Conservation (phyloP, 35 echinoderm and acorn worm species). For the Eucidaris tribuloides region DNA sequence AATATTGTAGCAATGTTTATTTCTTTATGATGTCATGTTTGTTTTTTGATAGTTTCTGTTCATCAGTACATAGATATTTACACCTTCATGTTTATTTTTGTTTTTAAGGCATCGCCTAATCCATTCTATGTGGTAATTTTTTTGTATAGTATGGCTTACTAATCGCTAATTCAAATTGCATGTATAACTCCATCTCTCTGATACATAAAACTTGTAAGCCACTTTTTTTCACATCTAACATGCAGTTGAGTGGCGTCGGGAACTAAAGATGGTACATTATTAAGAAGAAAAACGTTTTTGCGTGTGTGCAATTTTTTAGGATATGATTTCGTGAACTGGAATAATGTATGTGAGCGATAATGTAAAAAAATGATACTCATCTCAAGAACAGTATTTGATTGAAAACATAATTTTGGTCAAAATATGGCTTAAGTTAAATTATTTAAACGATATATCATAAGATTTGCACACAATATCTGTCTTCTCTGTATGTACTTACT, state of each 20-base stretch:
- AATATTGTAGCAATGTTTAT: background rate
- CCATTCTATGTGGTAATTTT: background rate
- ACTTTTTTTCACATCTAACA: background rate
- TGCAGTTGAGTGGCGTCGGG: background rate
- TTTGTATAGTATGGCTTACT: slow-evolving; percentile 12
- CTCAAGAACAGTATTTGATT: background rate
- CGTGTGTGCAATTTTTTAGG: slow-evolving; percentile 32
- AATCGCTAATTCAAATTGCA: background rate
- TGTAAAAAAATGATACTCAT: background rate
- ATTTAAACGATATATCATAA: too few species aligned
- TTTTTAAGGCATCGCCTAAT: slow-evolving; percentile 7
- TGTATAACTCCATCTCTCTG: background rate
- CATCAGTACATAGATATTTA: slow-evolving; percentile 25
- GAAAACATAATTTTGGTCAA: background rate
- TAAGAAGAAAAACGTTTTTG: background rate
- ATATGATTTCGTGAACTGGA: background rate
- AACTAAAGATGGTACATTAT: background rate
- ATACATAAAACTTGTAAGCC: slow-evolving; percentile 10
- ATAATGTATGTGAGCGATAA: background rate
- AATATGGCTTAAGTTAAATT: too few species aligned
- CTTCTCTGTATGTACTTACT: slow-evolving; percentile 8
- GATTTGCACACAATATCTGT: background rate
- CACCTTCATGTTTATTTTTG: background rate
- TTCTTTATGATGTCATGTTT: background rate
- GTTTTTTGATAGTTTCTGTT: background rate